Percentiles rank a stretch among this genome's conserved stretches.
Conservation (phyloP, 2,113 vertebrate genomes). For the Saimiri boliviensis region DNA sequence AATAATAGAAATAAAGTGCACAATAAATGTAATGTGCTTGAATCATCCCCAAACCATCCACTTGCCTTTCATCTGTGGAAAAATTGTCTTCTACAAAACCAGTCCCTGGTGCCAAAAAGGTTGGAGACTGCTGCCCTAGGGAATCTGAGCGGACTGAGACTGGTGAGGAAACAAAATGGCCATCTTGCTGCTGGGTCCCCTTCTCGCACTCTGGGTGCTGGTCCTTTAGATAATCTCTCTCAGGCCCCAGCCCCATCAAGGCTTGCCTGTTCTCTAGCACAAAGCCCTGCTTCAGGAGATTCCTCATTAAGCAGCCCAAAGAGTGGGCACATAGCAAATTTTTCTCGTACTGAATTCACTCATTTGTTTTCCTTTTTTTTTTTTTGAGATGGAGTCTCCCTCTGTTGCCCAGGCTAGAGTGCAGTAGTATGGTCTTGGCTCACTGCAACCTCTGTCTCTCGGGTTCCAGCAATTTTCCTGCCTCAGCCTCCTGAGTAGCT, state of each 20-base stretch:
- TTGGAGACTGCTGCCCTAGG: too few species aligned
- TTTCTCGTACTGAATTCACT: neutral
- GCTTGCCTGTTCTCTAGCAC: neutral
- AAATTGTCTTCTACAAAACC: too few species aligned
- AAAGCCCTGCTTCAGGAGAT: neutral
- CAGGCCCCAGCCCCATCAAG: neutral
- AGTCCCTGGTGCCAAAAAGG: too few species aligned
- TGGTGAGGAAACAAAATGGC: neutral
- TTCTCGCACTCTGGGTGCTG: neutral
- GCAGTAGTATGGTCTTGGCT: fast-evolving
- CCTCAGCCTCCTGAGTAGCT: neutral
- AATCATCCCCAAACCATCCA: too few species aligned
- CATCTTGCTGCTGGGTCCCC: neutral
- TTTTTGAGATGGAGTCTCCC: neutral
- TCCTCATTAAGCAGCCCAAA: neutral
- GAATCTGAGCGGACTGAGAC: neutral
- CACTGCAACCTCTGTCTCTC: too few species aligned
- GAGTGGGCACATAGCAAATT: neutral
- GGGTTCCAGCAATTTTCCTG: neutral
- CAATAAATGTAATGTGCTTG: too few species aligned
- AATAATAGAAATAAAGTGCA: too few species aligned
- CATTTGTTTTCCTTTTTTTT: neutral
- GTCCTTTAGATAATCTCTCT: neutral
- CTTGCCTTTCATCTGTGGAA: too few species aligned
- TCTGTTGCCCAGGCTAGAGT: neutral